These are phyloP conservation scores for Philaethria dido DNA, from an alignment of 2,888 invertebrate species.

Conservation along the genomic window DNA sequence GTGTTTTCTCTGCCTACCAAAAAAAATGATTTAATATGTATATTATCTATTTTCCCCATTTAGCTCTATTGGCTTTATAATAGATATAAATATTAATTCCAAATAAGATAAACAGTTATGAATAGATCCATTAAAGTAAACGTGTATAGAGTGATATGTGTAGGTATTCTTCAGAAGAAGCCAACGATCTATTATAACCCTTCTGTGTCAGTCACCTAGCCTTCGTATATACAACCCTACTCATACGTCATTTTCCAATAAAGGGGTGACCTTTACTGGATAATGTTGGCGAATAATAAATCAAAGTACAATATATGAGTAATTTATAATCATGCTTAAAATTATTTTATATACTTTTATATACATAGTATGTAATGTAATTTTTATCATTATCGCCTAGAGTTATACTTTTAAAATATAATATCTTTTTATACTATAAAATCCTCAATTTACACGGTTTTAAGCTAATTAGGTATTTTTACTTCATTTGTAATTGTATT, in stretches of 20 bases:
- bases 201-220: constrained; percentile 55
- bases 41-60: too few relatives aligned
- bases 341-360: background rate
- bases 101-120: background rate
- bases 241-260: constrained; percentile 46
- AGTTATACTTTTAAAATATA: too few relatives aligned
- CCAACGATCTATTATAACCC: constrained; percentile 61
- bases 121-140: background rate
- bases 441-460: too few relatives aligned
- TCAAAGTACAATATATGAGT: background rate
- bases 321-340: background rate
- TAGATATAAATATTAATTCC: too few relatives aligned
- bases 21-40: too few relatives aligned
- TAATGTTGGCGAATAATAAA: constrained; percentile 8
- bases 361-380: background rate
- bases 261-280: constrained; percentile 31
- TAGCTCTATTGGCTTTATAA: too few relatives aligned
- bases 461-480: too few relatives aligned
- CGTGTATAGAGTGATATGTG: background rate
- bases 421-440: too few relatives aligned
- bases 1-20: too few relatives aligned
- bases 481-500: background rate
- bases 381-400: too few relatives aligned
- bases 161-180: constrained; percentile 52
- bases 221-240: constrained; percentile 49